Conservation (phyloP, 2,888 invertebrate species). For the Disparrhopalites patrizii region DNA sequence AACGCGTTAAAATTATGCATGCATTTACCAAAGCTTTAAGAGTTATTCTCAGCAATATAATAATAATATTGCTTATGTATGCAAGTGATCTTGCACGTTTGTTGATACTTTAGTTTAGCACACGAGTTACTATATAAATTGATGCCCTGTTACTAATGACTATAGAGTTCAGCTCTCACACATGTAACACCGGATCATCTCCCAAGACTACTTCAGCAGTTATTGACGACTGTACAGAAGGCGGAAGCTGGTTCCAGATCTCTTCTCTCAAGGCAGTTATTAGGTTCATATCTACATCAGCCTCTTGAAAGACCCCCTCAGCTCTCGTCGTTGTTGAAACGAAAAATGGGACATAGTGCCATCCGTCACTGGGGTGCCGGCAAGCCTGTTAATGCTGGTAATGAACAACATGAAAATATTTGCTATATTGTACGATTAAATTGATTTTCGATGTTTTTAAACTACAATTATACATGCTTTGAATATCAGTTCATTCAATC, state of each 20-base stretch:
- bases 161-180: conserved; percentile 21
- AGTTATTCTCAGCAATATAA: no score
- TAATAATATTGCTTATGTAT: no score
- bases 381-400: conserved; percentile 35
- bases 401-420: not conserved
- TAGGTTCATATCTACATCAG: not conserved
- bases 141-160: no score
- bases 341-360: conserved; percentile 16
- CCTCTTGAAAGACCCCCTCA: conserved; percentile 2
- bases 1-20: no score
- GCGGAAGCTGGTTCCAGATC: conserved; percentile 14
- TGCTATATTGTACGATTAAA: no score
- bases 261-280: conserved; percentile 12
- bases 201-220: conserved; percentile 18
- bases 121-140: no score
- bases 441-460: not conserved
- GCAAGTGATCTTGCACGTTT: no score
- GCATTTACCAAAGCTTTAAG: no score
- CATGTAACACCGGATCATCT: conserved; percentile 25
- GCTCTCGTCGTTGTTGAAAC: conserved; percentile 2
- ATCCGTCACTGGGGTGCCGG: conserved; percentile 17
- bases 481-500: conserved; percentile 53
- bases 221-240: conserved; percentile 1
- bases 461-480: not conserved
- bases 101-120: no score